Conservation (phyloP, 1,140 invertebrate species). For the Drosophila baimaii region DNA sequence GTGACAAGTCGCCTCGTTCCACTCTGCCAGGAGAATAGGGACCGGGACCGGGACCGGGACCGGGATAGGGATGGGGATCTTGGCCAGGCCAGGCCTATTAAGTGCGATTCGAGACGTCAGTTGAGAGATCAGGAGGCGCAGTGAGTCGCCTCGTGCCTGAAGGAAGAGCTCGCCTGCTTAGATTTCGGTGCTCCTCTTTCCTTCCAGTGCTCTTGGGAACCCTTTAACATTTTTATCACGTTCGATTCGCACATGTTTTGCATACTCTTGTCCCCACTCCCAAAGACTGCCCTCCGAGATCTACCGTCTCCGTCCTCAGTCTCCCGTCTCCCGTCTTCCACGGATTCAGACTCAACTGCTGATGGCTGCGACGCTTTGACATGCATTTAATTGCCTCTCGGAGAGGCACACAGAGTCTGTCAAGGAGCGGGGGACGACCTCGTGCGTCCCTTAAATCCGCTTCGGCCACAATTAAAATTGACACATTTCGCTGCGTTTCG, state of each 20-base stretch:
- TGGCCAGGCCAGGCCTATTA: slow-evolving; percentile 54
- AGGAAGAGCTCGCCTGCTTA: slow-evolving; percentile 21
- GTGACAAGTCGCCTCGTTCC: slow-evolving; percentile 32
- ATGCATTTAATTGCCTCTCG: slow-evolving; percentile 83
- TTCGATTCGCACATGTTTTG: slow-evolving; percentile 84
- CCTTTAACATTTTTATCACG: slow-evolving; percentile 83
- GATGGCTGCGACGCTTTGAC: slow-evolving; percentile 81
- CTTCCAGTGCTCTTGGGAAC: slow-evolving; percentile 20
- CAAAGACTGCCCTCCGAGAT: neutral
- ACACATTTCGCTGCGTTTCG: slow-evolving; percentile 82
- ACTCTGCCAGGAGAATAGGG: neutral
- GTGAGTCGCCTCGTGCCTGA: slow-evolving; percentile 6
- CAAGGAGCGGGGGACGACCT: slow-evolving; percentile 23
- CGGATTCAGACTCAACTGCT: slow-evolving; percentile 20
- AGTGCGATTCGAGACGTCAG: slow-evolving; percentile 73
- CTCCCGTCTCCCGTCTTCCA: neutral
- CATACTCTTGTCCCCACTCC: slow-evolving; percentile 58
- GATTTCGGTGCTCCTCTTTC: slow-evolving; percentile 34
- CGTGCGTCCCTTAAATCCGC: slow-evolving; percentile 71
- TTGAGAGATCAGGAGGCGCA: slow-evolving; percentile 41
- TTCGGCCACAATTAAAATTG: slow-evolving; percentile 82
- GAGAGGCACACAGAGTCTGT: slow-evolving; percentile 23
- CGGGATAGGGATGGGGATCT: slow-evolving; percentile 19
- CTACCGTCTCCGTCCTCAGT: neutral
- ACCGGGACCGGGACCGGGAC: too few species aligned